Base-by-base conservation (phyloP, 2,113 vertebrate genomes). In the human (Homo sapiens) region DNA sequence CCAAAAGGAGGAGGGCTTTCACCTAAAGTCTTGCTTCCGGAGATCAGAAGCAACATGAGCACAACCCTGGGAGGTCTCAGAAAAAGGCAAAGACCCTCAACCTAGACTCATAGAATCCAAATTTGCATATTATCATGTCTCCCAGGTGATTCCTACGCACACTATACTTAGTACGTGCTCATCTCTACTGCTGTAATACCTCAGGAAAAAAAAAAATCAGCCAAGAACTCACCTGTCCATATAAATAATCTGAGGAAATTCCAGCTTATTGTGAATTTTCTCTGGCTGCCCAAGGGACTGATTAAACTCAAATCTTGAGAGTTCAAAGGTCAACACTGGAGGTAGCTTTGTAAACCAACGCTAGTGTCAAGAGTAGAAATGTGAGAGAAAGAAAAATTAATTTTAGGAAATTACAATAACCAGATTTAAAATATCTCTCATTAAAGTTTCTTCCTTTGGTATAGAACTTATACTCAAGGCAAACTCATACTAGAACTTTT, bases 291-390 rank as follows among this genome's bases (percentile, higher is more conserved):
- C 99, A 2, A 99, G 98, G 30, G 99, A 99, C 57, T 99, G 99
- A 98, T 99, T 99, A 98, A 99, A 99, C 97, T 99, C 99, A 98
- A 99, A 99, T 91, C 99, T 99, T 22, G 99, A 99, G 92, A 99
- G 99, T 96, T 99, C 99, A 97, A 99, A 99, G 48, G 99, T 99
- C 98, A 99, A 96, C 18, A 99, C 99, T 0, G 99, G 99, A 11
- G 99, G 99, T 32, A 99, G 98, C 93, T 99, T 99, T 95, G 99
- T 99, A 97, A 99, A 99, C 99, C 99, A 99, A 97, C 99, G 99
- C 99, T 99, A 78, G 45, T 73, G 98, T 13, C 97, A 94, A 48
- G 93, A 97, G 96, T 75, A 97, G 86, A 98, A 97, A 97, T 16
- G 70, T 25, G 14, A 22, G 84, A 84, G 73, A 94, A 90, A 83